phyloP scores from a whole-genome alignment of 1,140 invertebrate species.

The Drosophila jambulina region DNA sequence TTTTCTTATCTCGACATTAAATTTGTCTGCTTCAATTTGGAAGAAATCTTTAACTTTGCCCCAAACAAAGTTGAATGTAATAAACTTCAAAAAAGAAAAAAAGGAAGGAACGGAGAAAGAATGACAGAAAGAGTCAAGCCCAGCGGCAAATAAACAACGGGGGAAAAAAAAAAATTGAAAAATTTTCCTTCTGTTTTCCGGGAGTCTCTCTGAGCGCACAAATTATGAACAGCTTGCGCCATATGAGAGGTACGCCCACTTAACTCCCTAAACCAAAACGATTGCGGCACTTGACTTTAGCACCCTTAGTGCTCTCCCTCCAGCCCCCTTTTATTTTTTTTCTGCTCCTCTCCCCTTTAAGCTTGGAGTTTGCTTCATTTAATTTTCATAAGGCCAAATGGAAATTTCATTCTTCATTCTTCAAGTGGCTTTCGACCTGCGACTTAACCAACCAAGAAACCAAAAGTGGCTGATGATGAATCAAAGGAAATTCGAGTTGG shows the following conservation, averaged over 20 bases:
- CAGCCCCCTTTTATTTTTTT: background rate
- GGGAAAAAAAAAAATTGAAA: slow-evolving; percentile 17
- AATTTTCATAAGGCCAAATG: slow-evolving; percentile 75
- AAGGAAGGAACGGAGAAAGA: background rate
- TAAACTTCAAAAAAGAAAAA: slow-evolving; percentile 28
- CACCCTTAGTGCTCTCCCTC: slow-evolving; percentile 35
- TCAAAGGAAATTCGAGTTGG: slow-evolving; percentile 39
- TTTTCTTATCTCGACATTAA: slow-evolving; percentile 68
- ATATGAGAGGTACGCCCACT: slow-evolving; percentile 48
- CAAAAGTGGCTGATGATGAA: slow-evolving; percentile 30
- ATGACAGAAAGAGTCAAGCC: slow-evolving; percentile 25
- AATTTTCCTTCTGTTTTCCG: slow-evolving; percentile 25
- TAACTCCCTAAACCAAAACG: slow-evolving; percentile 61
- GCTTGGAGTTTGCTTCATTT: slow-evolving; percentile 53
- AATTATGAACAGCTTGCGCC: slow-evolving; percentile 62
- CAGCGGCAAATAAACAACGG: slow-evolving; percentile 25
- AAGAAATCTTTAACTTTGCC: slow-evolving; percentile 42
- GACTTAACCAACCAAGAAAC: slow-evolving; percentile 42
- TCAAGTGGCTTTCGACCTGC: slow-evolving; percentile 57
- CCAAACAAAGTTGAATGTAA: slow-evolving; percentile 31
- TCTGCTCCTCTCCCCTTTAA: background rate
- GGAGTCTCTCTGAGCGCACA: slow-evolving; percentile 14
- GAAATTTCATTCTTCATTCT: slow-evolving; percentile 59
- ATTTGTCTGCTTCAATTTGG: slow-evolving; percentile 63
- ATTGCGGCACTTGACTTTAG: slow-evolving; percentile 72